Conservation (phyloP, 1,140 invertebrate genomes). For the Aphaenogaster floridana region DNA sequence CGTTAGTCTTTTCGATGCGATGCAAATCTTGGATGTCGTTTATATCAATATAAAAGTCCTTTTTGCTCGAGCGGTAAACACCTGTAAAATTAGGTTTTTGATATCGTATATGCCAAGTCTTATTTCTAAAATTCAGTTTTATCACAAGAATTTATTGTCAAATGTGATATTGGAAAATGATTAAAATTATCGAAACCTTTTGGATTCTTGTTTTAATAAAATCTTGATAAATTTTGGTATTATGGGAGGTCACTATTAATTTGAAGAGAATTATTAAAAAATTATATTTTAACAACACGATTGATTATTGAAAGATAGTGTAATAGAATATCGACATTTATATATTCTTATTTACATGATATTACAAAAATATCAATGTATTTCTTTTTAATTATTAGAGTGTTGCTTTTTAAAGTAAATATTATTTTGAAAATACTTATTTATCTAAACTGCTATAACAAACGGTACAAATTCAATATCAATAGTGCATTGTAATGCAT, state of each 20-base stretch:
- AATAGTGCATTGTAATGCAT: background rate
- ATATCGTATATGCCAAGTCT: background rate
- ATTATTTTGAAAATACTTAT: background rate
- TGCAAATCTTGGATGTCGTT: slow-evolving; percentile 90
- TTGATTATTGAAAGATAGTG: too few relatives aligned
- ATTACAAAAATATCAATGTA: background rate
- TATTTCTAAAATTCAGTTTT: background rate
- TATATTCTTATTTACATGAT: too few relatives aligned
- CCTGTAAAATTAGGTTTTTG: slow-evolving; percentile 83
- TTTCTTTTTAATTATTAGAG: background rate
- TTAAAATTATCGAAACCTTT: too few relatives aligned
- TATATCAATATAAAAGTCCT: slow-evolving; percentile 91
- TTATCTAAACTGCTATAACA: background rate
- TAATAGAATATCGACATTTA: too few relatives aligned
- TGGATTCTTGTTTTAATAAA: too few relatives aligned
- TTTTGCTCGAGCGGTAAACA: slow-evolving; percentile 88
- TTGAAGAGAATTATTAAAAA: too few relatives aligned
- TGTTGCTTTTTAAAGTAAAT: background rate
- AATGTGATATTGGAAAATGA: too few relatives aligned
- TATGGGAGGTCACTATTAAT: too few relatives aligned
- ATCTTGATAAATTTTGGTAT: too few relatives aligned
- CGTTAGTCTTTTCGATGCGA: slow-evolving; percentile 84
- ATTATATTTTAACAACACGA: too few relatives aligned
- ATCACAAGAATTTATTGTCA: background rate
- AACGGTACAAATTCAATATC: too few relatives aligned